Evolutionary conservation across 2,113 vertebrate species (phyloP), one percentile per base, ranked within the genome.

Genomic region (Scortum barcoo): DNA sequence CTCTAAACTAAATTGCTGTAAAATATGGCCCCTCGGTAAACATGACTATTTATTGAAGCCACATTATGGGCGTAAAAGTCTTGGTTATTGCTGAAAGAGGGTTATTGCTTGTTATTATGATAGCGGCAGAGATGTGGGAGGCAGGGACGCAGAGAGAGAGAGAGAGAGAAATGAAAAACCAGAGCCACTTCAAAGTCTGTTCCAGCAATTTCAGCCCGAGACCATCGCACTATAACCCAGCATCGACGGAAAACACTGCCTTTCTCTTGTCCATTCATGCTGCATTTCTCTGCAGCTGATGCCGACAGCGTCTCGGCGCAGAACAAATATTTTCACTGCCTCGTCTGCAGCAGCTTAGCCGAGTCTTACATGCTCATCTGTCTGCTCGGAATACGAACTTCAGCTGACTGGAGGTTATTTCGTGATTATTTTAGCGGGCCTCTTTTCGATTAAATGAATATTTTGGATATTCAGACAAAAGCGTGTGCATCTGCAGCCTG

Each of bases 31-130:
- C 84, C 88, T 77, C 74, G 78, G 88, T 89, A 93, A 93, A 93
- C 86, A 92, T 77, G 88, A 86, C 86, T 88, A 91, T 91, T 93
- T 91, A 92, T 91, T 89, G 89, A 92, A 90, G 89, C 71, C 89
- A 91, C 83, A 92, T 92, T 94, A 92, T 11, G 50, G 58, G 88
- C 48, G 78, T 88, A 85, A 94, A 93, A 90, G 83, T 89, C 86
- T 89, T 67, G 86, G 78, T 86, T 88, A 90, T 87, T 88, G 76
- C 84, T 80, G 79, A 89, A 93, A 92, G 78, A 88, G 76, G 86
- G 81, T 86, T 85, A 85, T 88, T 90, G 91, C 91, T 90, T 90
- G 87, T 93, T 90, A 89, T 89, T 89, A 78, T 86, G 81, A 90
- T 84, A 61, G 86, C 84, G 20, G 80, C 86, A 84, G 86, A 91